Evolutionary conservation across 2,888 invertebrate genomes (phyloP), one percentile per base, ranked within the genome.

Genomic region (Eumacrocentrus americanus): DNA sequence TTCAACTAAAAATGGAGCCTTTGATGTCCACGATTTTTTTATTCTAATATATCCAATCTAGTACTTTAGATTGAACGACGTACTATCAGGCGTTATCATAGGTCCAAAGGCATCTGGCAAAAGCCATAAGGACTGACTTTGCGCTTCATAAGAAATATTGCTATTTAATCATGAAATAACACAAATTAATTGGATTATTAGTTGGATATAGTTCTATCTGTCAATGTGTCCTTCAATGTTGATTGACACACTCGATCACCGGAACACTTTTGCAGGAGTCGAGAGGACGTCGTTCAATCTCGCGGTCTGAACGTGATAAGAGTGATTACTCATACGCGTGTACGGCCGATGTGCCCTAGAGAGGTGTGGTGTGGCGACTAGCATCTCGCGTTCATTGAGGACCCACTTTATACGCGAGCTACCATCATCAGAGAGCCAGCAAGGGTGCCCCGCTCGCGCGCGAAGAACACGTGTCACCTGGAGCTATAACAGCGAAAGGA

Each of bases 361-460:
- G 42, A 42, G 42, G 46, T 58, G 72, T 67, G 67, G 67, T 71
- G 66, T 70, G 69, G 67, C 66, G 68, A 72, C 72, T 72, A 68
- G 67, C 69, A 68, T 67, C 63, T 64, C 64, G 64, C 68, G 70
- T 67, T 64, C 67, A 63, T 63, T 61, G 71, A 68, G 69, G 65
- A 72, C 67, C 67, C 70, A 72, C 72, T 72, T 72, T 72, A 72
- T 72, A 72, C 65, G 63, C 48, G 34, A 23, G 44, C 47, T 54
- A 53, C 34, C 51, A 29, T 29, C 56, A 56, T 51, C 56, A 44
- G 42, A 34, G 14, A 11, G 42, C 47, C 20, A 16, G 3, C 29
- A 29, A 42, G 42, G 42, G 42, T 42, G 42, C 42, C 42, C 42
- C 42, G 42, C 42, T 37, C n/a, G 14, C 3, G 20, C 18, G 42